These are phyloP conservation scores for Kryptolebias marmoratus DNA, from an alignment of 2,113 vertebrate genomes.

Conservation along the genomic window DNA sequence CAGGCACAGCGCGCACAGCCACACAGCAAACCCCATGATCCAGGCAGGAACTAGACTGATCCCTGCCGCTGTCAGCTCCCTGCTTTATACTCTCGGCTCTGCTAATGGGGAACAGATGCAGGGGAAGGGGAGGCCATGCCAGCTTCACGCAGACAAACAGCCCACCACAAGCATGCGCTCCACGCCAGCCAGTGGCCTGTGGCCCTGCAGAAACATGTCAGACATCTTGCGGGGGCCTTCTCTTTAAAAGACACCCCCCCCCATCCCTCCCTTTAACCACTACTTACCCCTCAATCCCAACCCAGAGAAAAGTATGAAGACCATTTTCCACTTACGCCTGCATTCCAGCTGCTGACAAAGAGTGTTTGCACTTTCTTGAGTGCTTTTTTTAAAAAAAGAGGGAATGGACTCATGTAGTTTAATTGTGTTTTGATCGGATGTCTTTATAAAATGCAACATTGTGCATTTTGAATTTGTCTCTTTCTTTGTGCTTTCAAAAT, in stretches of 20 bases:
- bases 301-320: conserved; percentile 37
- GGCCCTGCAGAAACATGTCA: conserved; percentile 79
- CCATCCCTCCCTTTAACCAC: neutral
- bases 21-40: conserved; percentile 77
- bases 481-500: neutral
- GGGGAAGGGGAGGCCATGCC: conserved; percentile 72
- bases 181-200: conserved; percentile 72
- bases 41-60: conserved; percentile 68
- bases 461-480: conserved; percentile 28
- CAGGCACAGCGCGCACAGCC: conserved; percentile 76
- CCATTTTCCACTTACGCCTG: conserved; percentile 72
- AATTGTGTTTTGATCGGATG: neutral
- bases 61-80: conserved; percentile 70
- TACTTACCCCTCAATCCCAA: conserved; percentile 19
- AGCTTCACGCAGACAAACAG: conserved; percentile 79
- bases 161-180: conserved; percentile 72
- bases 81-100: conserved; percentile 80
- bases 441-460: conserved; percentile 34
- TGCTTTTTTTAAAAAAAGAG: conserved; percentile 20
- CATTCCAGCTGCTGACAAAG: conserved; percentile 49
- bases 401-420: neutral
- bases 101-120: conserved; percentile 83
- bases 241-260: conserved; percentile 31
- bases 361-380: conserved; percentile 26
- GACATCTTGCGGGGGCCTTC: conserved; percentile 70